Evolutionary conservation across 2,888 invertebrate genomes (phyloP), one percentile per base, ranked within the genome.

Genomic region (Caenorhabditis sp.): DNA sequence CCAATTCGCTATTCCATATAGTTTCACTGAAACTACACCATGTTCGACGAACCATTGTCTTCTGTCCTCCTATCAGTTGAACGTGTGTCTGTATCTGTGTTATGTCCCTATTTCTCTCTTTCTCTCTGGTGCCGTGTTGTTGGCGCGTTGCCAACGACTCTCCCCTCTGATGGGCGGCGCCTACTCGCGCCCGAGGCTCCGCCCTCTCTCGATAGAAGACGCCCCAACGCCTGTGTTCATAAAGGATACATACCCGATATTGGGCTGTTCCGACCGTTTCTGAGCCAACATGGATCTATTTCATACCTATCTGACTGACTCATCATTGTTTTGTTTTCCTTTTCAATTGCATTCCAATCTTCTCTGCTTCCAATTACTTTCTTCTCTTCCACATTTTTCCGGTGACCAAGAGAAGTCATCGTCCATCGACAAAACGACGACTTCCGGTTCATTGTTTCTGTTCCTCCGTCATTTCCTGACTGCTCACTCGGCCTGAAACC

Each of bases 241-340:
- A 77, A 77, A 35, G 61, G 77, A 77, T 77, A 77, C 77, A 70
- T 77, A 70, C 69, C 77, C 24, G 56, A 74, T 74, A 74, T 74
- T 58, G 41, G 35, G 58, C 47, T 70, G 54, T 77, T 77, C 70
- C 44, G 75, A 63, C 47, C 24, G 59, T 26, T 54, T 68, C 38
- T 14, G 47, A 59, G 59, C 58, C 47, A 47, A 28, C 41, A 44
- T 19, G 61, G 61, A 61, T 41, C 35, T 31, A 7, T 31, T 31
- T 31, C 31, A n/a, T n/a, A n/a, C 4, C 8, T 38, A 5, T 38
- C 41, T 24, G 4, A 47, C 38, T 61, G 61, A 61, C 61, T 61
- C 61, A 61, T 41, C 41, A 19, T 61, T 61, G 38, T 38, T 61
- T 61, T 61, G 24, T 61, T 14, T 19, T 31, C 38, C n/a, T 35